Conservation (phyloP, 2,888 invertebrate genomes). For the Macaria liturata region DNA sequence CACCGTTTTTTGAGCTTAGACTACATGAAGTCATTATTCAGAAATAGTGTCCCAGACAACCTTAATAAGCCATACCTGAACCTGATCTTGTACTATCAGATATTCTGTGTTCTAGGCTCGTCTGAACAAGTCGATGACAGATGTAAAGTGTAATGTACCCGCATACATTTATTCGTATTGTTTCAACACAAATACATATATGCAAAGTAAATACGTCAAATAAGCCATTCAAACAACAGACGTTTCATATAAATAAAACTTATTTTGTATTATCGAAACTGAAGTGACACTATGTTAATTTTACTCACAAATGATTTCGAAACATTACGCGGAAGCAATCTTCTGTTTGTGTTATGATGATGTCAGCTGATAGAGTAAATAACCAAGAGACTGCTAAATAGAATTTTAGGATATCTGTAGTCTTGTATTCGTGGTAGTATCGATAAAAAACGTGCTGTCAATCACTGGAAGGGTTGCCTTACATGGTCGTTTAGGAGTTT, state of each 20-base stretch:
- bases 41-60: too few relatives aligned
- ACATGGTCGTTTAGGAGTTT: too few relatives aligned
- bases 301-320: slow-evolving; percentile 3
- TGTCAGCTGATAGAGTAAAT: background rate
- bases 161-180: background rate
- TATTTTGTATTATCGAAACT: slow-evolving; percentile 1
- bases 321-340: slow-evolving; percentile 11
- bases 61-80: too few relatives aligned
- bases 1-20: too few relatives aligned
- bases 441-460: too few relatives aligned
- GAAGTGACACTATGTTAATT: slow-evolving; percentile 6
- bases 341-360: slow-evolving; percentile 7
- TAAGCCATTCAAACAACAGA: background rate
- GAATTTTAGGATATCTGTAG: too few relatives aligned
- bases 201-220: too few relatives aligned
- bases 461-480: too few relatives aligned
- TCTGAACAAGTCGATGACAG: background rate
- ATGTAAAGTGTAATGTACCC: slow-evolving; percentile 6
- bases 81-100: too few relatives aligned
- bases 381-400: too few relatives aligned
- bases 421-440: too few relatives aligned
- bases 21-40: too few relatives aligned
- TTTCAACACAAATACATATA: slow-evolving; percentile 4
- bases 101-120: background rate
- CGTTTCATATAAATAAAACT: slow-evolving; percentile 3